Evolutionary conservation across 2,113 vertebrate species (phyloP), one percentile per base, ranked within the genome.

Genomic region (Cyprinodon variegatus): DNA sequence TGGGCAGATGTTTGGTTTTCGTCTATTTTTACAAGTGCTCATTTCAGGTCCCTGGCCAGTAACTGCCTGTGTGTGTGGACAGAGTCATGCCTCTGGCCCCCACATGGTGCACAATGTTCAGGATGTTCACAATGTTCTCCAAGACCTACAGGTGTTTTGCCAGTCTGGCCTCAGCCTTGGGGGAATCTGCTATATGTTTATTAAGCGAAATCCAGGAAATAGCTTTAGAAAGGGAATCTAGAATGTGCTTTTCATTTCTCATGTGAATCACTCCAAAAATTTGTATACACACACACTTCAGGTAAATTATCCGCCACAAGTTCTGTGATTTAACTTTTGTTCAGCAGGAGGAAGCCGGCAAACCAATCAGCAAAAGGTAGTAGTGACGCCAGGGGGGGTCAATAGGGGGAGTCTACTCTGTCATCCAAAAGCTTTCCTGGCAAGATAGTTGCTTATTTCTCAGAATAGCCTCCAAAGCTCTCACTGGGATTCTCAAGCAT

Each of bases 381-480:
- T 41, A 41, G 41, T 29, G 29, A 29, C 29, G 29, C 29, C 29
- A 41, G 41, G 9, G 41, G 41, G 41, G 41, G 41, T 29, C 29
- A 29, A 29, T 29, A 29, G 20, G n/a, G 91, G 88, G 88, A 86
- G 86, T 91, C 89, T 81, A 84, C 78, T 61, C 85, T 22, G 76
- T 79, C 83, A 91, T 91, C 86, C 89, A 88, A 87, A 91, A 83
- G 88, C 89, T 89, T 87, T 90, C 92, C 93, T 93, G 92, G 89
- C 87, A 88, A 90, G 92, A 88, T 79, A 88, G 79, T 91, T 89
- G 82, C 76, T 91, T 81, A 91, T 90, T 90, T 89, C 91, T 91
- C 91, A 70, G 70, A 90, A 86, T 88, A 83, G 77, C 76, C 43
- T 46, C 50, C 71, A 62, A 81, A 72, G 77, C 72, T 66, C 81